These are phyloP conservation scores for Drosophila ogumai DNA, from an alignment of 1,140 invertebrate species.

Conservation along the genomic window DNA sequence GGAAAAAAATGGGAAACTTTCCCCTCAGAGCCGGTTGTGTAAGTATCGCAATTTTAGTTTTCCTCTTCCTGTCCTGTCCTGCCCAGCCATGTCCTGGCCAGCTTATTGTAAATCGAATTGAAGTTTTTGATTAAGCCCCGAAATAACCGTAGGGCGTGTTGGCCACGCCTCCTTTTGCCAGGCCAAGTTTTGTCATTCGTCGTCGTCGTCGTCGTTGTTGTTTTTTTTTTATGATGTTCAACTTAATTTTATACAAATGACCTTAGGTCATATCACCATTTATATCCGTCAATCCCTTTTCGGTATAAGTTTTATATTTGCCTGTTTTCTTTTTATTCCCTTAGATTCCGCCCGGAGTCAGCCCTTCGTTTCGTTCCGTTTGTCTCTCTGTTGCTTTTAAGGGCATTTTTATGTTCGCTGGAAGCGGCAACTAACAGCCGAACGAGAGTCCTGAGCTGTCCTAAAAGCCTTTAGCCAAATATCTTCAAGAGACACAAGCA, in stretches of 20 bases:
- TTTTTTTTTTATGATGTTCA: conserved; percentile 78
- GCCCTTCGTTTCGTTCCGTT: conserved; percentile 19
- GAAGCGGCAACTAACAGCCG: conserved; percentile 76
- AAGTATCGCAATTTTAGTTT: conserved; percentile 65
- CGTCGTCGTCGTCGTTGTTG: conserved; percentile 16
- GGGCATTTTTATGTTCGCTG: conserved; percentile 80
- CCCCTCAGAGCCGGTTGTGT: conserved; percentile 11
- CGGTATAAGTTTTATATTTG: conserved; percentile 82
- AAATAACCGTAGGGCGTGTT: conserved; percentile 47
- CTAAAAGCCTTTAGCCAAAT: conserved; percentile 82
- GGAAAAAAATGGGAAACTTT: conserved; percentile 29
- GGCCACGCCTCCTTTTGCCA: conserved; percentile 32
- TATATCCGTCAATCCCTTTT: conserved; percentile 83
- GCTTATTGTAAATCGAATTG: conserved; percentile 80
- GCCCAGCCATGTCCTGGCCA: conserved; percentile 2
- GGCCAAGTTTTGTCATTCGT: conserved; percentile 42
- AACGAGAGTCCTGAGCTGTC: conserved; percentile 62
- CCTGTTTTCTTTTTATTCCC: conserved; percentile 57
- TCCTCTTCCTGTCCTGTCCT: conserved; percentile 23
- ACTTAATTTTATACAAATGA: conserved; percentile 84
- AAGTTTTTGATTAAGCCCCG: conserved; percentile 77
- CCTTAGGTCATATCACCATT: conserved; percentile 82
- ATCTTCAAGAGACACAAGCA: conserved; percentile 68
- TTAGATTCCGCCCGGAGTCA: conserved; percentile 13
- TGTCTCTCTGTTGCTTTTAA: conserved; percentile 72